Conservation (phyloP, 2,888 invertebrate species). For the Fragum sueziense region DNA sequence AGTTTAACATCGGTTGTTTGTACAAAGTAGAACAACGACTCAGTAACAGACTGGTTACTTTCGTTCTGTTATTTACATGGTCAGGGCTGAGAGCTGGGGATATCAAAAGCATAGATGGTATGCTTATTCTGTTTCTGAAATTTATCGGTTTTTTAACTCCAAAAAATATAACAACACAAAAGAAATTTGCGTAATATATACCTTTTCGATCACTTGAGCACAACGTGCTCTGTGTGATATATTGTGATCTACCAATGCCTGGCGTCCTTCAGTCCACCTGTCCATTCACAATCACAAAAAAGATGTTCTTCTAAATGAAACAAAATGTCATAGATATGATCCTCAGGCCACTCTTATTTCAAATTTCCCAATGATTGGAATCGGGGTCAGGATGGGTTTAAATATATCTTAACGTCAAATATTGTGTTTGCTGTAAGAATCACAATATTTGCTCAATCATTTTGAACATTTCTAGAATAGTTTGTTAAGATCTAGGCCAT, state of each 20-base stretch:
- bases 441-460: no score
- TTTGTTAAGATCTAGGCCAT: no score
- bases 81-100: conserved; percentile 30
- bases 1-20: background rate
- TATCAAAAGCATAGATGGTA: conserved; percentile 8
- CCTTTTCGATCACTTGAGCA: background rate
- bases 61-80: conserved; percentile 39
- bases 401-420: background rate
- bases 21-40: conserved; percentile 5
- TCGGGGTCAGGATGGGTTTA: background rate
- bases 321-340: no score
- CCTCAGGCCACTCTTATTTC: background rate
- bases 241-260: background rate
- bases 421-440: background rate
- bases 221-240: background rate
- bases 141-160: no score
- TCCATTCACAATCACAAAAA: no score
- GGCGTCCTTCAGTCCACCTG: no score
- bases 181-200: no score
- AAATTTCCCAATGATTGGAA: background rate
- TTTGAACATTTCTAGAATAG: no score
- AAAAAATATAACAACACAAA: no score
- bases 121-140: no score
- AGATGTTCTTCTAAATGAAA: no score
- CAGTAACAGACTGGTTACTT: conserved; percentile 29